phyloP scores from a whole-genome alignment of 2,797 vertebrate species.

The Pseudotriccus pelzelni region DNA sequence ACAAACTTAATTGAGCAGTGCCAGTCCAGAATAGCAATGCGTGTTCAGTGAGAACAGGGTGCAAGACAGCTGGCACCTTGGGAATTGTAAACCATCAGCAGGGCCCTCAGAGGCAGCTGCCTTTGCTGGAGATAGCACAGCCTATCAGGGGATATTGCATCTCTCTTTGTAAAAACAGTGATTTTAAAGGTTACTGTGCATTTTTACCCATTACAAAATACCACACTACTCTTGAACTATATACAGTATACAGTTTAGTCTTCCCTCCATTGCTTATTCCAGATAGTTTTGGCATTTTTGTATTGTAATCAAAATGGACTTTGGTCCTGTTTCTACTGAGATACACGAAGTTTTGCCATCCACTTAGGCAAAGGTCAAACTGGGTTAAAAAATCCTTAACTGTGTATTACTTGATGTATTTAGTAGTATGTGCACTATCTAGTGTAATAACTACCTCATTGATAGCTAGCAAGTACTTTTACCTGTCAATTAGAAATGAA shows the following conservation, averaged over 20 bases:
- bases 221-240: neutral
- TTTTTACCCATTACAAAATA: neutral
- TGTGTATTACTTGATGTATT: neutral
- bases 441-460: neutral
- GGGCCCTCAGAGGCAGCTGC: neutral
- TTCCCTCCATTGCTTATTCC: neutral
- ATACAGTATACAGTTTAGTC: neutral
- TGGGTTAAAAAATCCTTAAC: neutral
- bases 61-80: neutral
- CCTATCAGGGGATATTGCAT: neutral
- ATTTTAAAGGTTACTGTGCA: neutral
- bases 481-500: neutral
- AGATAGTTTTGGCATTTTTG: neutral
- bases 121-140: neutral
- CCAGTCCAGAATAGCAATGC: conserved; percentile 20
- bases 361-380: neutral
- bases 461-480: neutral
- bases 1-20: neutral
- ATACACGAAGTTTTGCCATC: neutral
- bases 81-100: neutral
- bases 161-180: neutral
- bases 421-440: neutral
- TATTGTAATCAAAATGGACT: neutral
- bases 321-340: neutral
- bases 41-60: neutral